phyloP scores from a whole-genome alignment of 2,113 vertebrate species.

The Callocephalon fimbriatum region DNA sequence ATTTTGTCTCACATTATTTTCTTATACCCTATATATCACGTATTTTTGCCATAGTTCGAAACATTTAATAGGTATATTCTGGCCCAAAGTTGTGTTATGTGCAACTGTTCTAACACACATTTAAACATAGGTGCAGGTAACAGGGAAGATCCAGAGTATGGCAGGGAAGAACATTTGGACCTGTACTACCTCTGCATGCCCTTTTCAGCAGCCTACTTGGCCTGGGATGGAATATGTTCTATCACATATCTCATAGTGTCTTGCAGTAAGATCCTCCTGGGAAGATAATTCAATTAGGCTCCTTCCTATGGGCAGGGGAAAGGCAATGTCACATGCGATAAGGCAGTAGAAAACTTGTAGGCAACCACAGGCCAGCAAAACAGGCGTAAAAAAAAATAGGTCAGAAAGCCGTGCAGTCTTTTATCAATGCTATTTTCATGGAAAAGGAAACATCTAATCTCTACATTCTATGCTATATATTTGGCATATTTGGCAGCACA shows the following conservation, averaged over 20 bases:
- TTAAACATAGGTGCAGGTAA: not conserved
- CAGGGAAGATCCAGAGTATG: not conserved
- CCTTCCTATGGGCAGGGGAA: not conserved
- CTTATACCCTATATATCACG: rapidly evolving
- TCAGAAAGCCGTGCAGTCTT: not conserved
- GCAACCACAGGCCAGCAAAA: not conserved
- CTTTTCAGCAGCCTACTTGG: not conserved
- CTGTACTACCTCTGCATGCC: not conserved
- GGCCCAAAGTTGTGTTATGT: not conserved
- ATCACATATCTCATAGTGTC: not conserved
- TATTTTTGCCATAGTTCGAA: not conserved
- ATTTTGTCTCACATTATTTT: not conserved
- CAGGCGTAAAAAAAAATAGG: not conserved
- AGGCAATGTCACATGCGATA: not conserved
- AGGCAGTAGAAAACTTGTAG: not conserved
- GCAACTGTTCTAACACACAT: not conserved
- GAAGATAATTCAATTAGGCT: not conserved
- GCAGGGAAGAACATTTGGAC: not conserved
- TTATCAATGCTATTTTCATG: not conserved
- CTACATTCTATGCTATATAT: not conserved
- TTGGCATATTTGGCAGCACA: not conserved
- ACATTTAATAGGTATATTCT: not conserved
- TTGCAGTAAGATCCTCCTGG: not conserved
- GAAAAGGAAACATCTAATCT: not conserved
- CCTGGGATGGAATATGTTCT: not conserved